phyloP scores from a whole-genome alignment of 2,113 vertebrate species.

The Rhinogobius similis region DNA sequence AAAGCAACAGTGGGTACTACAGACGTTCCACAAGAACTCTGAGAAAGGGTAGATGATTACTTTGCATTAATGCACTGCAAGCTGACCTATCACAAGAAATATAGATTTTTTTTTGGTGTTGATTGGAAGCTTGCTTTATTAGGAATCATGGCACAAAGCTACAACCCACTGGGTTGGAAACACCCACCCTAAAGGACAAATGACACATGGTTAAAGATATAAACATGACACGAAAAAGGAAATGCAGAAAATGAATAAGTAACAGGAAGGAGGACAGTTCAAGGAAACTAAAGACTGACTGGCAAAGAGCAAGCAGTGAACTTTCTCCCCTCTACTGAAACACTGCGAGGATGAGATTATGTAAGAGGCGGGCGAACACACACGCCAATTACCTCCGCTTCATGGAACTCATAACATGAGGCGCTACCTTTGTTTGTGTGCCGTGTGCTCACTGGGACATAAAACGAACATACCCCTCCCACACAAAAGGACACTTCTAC shows the following conservation, averaged over 20 bases:
- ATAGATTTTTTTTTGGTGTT: neutral
- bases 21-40: neutral
- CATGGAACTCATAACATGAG: conserved; percentile 55
- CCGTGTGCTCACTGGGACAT: conserved; percentile 19
- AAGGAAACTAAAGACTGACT: conserved; percentile 54
- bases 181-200: no score
- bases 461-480: conserved; percentile 26
- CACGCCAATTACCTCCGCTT: conserved; percentile 63
- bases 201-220: conserved; percentile 3
- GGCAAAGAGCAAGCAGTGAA: conserved; percentile 50
- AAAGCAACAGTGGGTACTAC: neutral
- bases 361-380: conserved; percentile 60
- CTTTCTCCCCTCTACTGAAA: conserved; percentile 58
- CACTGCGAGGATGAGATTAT: conserved; percentile 59
- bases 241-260: conserved; percentile 44
- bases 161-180: neutral
- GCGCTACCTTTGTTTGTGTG: conserved; percentile 14
- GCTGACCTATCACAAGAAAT: neutral
- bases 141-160: neutral
- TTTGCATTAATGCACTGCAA: neutral
- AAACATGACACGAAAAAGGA: conserved; percentile 21
- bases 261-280: conserved; percentile 58
- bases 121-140: neutral
- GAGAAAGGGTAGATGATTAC: neutral
- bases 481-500: conserved; percentile 27